Conservation (phyloP, 1,140 invertebrate genomes). For the Coelopa frigida region DNA sequence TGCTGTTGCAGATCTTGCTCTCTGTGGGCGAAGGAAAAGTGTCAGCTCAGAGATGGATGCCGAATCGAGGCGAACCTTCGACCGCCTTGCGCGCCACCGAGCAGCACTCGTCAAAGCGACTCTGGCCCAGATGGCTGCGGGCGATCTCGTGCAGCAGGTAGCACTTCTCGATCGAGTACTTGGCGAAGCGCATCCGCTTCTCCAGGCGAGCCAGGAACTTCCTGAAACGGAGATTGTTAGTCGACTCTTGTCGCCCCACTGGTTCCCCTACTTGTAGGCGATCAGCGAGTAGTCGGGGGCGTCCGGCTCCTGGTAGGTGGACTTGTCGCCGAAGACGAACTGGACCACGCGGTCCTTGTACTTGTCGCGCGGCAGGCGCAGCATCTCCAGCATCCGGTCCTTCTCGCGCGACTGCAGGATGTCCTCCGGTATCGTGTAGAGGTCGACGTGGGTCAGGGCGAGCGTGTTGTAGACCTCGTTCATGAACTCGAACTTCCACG, state of each 20-base stretch:
- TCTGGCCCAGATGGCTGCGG: slow-evolving; percentile 20
- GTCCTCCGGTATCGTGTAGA: slow-evolving; percentile 11
- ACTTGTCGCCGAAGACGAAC: slow-evolving; percentile 29
- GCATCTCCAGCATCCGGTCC: slow-evolving; percentile 18
- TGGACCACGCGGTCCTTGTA: slow-evolving; percentile 6
- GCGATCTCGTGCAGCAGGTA: slow-evolving; percentile 37
- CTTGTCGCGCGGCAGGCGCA: slow-evolving; percentile 19
- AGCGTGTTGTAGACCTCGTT: slow-evolving; percentile 39
- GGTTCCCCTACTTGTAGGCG: slow-evolving; percentile 24
- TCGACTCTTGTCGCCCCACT: not conserved
- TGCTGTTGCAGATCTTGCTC: slow-evolving; percentile 23
- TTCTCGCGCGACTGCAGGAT: not conserved
- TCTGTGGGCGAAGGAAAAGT: slow-evolving; percentile 7
- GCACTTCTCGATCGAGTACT: slow-evolving; percentile 27
- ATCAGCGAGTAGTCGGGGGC: slow-evolving; percentile 17
- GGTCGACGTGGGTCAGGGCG: slow-evolving; percentile 25
- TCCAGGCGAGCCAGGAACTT: slow-evolving; percentile 17
- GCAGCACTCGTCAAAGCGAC: slow-evolving; percentile 24
- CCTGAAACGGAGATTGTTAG: slow-evolving; percentile 4
- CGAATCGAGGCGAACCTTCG: slow-evolving; percentile 10
- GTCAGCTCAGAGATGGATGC: not conserved
- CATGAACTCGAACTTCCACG: slow-evolving; percentile 37
- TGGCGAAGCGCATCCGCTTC: slow-evolving; percentile 25
- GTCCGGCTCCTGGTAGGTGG: slow-evolving; percentile 20
- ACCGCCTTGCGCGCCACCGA: slow-evolving; percentile 23